Evolutionary conservation across 2,797 vertebrate species (phyloP).

Genomic region (Podarcis lilfordi): DNA sequence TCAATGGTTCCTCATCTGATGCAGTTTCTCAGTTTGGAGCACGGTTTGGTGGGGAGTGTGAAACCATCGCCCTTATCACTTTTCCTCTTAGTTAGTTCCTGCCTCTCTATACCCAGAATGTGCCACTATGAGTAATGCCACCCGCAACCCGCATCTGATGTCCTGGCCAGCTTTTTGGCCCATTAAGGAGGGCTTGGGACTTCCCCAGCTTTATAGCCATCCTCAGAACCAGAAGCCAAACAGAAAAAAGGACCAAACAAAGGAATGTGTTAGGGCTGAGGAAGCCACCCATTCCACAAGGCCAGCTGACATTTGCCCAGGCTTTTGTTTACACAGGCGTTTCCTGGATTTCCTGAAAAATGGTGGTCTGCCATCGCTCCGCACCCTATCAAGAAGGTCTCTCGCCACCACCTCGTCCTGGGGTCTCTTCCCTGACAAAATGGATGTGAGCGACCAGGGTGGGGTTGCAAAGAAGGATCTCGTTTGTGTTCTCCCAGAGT

Average conservation of each 20-base stretch:
- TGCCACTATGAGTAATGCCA: not conserved
- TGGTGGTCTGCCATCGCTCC: not conserved
- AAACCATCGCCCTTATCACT: not conserved
- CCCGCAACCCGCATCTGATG: fast-evolving
- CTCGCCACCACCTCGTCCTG: not conserved
- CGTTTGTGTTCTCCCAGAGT: not conserved
- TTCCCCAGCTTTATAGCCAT: not conserved
- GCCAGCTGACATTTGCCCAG: not conserved
- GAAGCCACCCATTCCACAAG: not conserved
- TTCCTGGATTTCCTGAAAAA: slow-evolving; percentile 47
- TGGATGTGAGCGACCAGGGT: not conserved
- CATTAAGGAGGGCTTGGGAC: not conserved
- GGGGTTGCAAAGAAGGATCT: too few relatives aligned
- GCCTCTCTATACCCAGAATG: too few relatives aligned
- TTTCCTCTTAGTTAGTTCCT: not conserved
- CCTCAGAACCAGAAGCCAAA: not conserved
- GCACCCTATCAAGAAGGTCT: not conserved
- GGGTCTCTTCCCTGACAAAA: not conserved
- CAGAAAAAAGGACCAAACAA: not conserved
- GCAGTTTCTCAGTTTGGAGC: not conserved
- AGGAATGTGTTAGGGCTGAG: not conserved
- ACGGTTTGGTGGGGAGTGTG: not conserved
- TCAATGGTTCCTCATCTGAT: too few relatives aligned
- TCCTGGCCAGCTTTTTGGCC: not conserved
- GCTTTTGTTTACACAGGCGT: slow-evolving; percentile 17